Evolutionary conservation across 64 coral and sea anemone genomes (phyloP), one percentile per base, ranked within the genome.

Genomic region (Pocillopora verrucosa): DNA sequence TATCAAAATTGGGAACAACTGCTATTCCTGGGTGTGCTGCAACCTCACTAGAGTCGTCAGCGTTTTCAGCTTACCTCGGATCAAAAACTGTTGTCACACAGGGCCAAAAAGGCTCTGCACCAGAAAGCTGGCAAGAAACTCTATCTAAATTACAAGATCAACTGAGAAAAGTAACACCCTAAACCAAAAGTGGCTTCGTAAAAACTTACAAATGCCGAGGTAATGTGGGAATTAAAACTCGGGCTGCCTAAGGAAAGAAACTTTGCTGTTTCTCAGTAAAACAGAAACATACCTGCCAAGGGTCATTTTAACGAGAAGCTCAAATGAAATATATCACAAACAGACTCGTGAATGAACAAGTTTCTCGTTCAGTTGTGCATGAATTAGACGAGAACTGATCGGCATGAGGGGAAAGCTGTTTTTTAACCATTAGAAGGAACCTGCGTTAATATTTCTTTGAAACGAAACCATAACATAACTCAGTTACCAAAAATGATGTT

Each of bases 91-190:
- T 82, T 30, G 63, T 41, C 16, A 69, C 81, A 56, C 59, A 68
- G 17, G 73, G 78, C 10, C 61, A 78, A 73, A 76, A 68, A 9
- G 75, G 16, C 72, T 51, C 41, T 51, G 65, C 51, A 20, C 59
- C 84, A 74, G 95, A 97, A 57, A 93, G 88, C n/a, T 97, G 95
- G 95, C 92, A 93, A 86, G 95, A 97, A 74, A 97, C 95, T 36
- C 87, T 97, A 0, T 93, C 86, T 12, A 97, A 97, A 45, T 60
- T 97, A 72, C 95, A 93, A 41, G 77, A 97, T 30, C 73, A 97
- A 34, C 92, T 97, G n/a, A 82, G 75, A 76, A 97, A 93, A 59
- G 80, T 56, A 19, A 12, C 65, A 2, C 82, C 82, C 3, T 85
- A 36, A 67, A 12, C 2, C 16, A 4, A 19, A 38, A 20, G 16